Evolutionary conservation across 2,113 vertebrate species (phyloP).

Genomic region (Tauraco erythrolophus): DNA sequence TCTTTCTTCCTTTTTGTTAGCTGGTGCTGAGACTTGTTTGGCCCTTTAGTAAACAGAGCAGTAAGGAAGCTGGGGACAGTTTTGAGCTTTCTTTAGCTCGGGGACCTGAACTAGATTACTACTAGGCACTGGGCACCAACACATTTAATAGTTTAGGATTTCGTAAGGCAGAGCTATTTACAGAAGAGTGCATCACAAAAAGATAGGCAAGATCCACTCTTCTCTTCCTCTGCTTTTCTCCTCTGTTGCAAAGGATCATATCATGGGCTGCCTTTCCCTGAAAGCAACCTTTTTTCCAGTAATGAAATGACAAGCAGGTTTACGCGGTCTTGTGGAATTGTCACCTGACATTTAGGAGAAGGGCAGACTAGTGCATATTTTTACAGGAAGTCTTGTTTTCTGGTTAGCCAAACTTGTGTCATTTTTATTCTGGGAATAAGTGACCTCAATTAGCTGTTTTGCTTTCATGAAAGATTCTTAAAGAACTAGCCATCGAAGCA

Average conservation of each 20-base stretch:
- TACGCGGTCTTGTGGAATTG: not conserved
- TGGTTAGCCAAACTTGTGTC: not conserved
- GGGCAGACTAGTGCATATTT: not conserved
- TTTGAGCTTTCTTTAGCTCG: not conserved
- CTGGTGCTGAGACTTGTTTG: not conserved
- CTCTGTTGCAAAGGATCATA: not conserved
- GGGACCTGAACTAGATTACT: not conserved
- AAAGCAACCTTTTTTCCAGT: not conserved
- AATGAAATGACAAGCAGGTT: not conserved
- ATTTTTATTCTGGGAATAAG: not conserved
- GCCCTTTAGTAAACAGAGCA: not conserved
- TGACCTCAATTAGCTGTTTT: not conserved
- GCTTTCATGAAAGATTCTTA: not conserved
- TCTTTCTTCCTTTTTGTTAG: not conserved
- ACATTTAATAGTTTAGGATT: not conserved
- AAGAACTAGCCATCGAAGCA: not conserved
- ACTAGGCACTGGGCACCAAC: not conserved
- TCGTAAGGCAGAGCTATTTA: not conserved
- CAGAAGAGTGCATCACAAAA: not conserved
- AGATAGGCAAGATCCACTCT: not conserved
- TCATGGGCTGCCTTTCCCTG: not conserved
- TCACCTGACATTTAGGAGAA: not conserved
- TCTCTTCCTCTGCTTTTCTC: not conserved
- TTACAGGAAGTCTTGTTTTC: not conserved
- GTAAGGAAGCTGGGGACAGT: not conserved